Conservation (phyloP, 2,888 invertebrate species). For the Melipona bicolor region DNA sequence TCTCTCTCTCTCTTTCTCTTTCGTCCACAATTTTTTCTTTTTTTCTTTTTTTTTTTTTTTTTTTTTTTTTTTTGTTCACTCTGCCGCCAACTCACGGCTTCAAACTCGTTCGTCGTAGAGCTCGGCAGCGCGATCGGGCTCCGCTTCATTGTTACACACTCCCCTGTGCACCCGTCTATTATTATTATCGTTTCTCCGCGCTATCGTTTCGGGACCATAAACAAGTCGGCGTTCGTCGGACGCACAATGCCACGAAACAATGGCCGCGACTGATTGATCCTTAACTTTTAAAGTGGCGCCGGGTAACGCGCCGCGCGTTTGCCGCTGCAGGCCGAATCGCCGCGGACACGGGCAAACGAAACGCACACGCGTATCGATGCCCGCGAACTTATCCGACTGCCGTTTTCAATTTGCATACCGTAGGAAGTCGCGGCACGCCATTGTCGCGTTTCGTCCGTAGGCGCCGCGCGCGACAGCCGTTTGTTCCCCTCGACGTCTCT, state of each 20-base stretch:
- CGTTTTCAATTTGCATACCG: constrained; percentile 54
- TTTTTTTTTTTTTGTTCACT: neutral
- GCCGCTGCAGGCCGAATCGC: constrained; percentile 1
- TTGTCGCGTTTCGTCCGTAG: constrained; percentile 43
- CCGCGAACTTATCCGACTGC: constrained; percentile 34
- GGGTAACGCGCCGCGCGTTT: constrained; percentile 10
- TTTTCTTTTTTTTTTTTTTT: neutral
- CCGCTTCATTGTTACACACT: constrained; percentile 19
- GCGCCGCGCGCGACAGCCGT: constrained; percentile 21
- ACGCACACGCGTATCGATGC: constrained; percentile 29
- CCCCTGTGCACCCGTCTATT: constrained; percentile 39
- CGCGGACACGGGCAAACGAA: neutral
- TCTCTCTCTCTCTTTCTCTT: neutral
- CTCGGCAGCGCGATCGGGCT: constrained; percentile 22
- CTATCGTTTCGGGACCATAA: constrained; percentile 52
- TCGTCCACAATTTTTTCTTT: neutral
- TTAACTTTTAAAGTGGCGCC: constrained; percentile 60
- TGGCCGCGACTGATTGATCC: constrained; percentile 59
- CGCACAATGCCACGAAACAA: constrained; percentile 58
- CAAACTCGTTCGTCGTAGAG: constrained; percentile 25
- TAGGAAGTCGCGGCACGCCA: constrained; percentile 28
- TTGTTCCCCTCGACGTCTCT: constrained; percentile 44
- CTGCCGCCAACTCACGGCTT: neutral
- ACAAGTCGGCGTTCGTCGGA: constrained; percentile 46
- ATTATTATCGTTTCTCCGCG: constrained; percentile 59